phyloP scores from a whole-genome alignment of 2,113 vertebrate genomes.

The Sapajus apella region DNA sequence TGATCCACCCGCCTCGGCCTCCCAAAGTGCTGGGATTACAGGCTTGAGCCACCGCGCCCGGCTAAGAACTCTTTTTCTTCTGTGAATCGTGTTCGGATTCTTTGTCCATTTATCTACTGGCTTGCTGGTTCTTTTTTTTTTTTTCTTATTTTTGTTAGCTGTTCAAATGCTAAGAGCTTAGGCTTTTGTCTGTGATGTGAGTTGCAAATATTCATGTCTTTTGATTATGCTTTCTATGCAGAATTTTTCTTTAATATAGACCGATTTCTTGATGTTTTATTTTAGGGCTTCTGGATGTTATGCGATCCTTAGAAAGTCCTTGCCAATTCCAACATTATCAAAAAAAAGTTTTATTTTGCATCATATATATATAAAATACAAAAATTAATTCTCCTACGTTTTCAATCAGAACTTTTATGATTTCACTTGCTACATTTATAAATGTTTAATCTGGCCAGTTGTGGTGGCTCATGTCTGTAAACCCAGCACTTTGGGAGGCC shows the following conservation, averaged over 20 bases:
- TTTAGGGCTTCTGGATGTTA: neutral
- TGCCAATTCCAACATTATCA: neutral
- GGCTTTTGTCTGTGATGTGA: neutral
- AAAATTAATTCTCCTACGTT: neutral
- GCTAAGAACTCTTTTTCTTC: conserved; percentile 3
- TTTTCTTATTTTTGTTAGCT: neutral
- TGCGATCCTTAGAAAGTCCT: neutral
- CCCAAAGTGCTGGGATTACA: too few relatives aligned
- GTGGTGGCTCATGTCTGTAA: neutral
- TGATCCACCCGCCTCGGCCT: too few relatives aligned
- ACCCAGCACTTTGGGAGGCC: neutral
- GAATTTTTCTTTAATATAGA: conserved; percentile 9
- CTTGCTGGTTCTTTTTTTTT: neutral
- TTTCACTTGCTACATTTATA: conserved; percentile 5
- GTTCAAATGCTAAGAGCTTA: conserved; percentile 3
- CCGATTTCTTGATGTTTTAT: neutral
- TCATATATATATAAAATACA: neutral
- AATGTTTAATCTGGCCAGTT: too few relatives aligned
- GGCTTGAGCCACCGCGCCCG: too few relatives aligned
- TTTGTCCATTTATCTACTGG: neutral
- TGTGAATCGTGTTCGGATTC: neutral
- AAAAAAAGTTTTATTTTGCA: neutral
- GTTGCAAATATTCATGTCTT: conserved; percentile 35
- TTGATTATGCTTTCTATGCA: neutral
- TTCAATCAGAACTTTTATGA: neutral